phyloP scores from a whole-genome alignment of 1,140 invertebrate genomes.

The Eufriesea mexicana region DNA sequence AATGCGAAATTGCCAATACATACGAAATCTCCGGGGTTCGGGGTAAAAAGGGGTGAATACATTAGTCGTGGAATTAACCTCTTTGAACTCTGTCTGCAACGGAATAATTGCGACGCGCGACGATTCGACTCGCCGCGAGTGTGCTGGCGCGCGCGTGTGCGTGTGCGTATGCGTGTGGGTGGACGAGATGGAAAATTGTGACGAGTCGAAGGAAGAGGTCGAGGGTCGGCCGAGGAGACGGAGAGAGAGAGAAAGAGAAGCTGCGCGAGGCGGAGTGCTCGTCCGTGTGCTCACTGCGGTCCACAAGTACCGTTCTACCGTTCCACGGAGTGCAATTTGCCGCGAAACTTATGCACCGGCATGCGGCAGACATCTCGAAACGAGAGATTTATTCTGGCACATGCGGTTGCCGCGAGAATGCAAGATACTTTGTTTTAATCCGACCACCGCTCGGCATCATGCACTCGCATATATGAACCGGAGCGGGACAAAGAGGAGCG shows the following conservation, averaged over 20 bases:
- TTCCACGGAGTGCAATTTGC: conserved; percentile 57
- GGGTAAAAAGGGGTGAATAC: conserved; percentile 83
- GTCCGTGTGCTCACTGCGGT: background rate
- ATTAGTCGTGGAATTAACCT: conserved; percentile 81
- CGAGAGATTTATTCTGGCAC: conserved; percentile 74
- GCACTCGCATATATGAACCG: conserved; percentile 66
- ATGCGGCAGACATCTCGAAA: conserved; percentile 77
- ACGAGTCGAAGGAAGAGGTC: conserved; percentile 27
- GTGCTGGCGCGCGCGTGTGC: too few relatives aligned
- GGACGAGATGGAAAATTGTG: background rate
- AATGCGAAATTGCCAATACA: conserved; percentile 83
- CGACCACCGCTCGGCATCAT: conserved; percentile 37
- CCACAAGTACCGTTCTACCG: conserved; percentile 21
- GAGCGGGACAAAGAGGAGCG: background rate
- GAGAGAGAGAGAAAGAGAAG: conserved; percentile 14
- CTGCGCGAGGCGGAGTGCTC: background rate
- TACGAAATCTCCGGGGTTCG: conserved; percentile 81
- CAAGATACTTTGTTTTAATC: conserved; percentile 69
- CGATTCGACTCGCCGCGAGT: conserved; percentile 52
- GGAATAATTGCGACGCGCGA: conserved; percentile 76
- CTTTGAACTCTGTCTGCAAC: conserved; percentile 81
- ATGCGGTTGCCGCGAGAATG: conserved; percentile 59
- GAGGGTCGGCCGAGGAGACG: background rate
- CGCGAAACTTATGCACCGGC: conserved; percentile 74
- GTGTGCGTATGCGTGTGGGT: background rate